These are phyloP conservation scores for Polypterus senegalus DNA, from an alignment of 2,113 vertebrate genomes.

Conservation along the genomic window DNA sequence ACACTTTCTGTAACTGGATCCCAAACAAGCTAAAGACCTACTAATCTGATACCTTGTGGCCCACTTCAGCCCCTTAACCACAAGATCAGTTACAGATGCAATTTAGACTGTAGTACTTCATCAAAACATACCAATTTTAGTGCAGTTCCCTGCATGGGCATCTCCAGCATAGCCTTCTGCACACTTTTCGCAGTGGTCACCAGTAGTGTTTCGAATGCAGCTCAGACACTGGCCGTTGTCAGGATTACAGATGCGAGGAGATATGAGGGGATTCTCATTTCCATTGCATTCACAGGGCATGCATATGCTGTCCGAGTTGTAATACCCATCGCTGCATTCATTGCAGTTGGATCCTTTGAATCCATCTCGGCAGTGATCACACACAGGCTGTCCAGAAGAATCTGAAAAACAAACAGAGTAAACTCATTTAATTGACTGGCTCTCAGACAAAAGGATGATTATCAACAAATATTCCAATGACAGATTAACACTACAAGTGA, in stretches of 20 bases:
- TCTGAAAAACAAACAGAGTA: slow-evolving; percentile 37
- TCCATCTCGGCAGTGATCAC: slow-evolving; percentile 57
- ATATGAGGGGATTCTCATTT: slow-evolving; percentile 56
- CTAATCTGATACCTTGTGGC: too few species aligned
- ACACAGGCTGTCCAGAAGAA: slow-evolving; percentile 36
- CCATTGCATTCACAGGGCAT: slow-evolving; percentile 64
- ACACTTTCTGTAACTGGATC: too few species aligned
- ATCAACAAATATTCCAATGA: too few species aligned
- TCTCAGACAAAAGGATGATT: too few species aligned
- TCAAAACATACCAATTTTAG: slow-evolving; percentile 51
- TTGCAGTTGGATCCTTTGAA: slow-evolving; percentile 64
- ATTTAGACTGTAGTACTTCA: too few species aligned
- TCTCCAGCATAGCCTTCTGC: slow-evolving; percentile 55
- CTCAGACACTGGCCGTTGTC: slow-evolving; percentile 66
- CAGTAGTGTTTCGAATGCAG: slow-evolving; percentile 67
- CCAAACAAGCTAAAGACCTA: background rate
- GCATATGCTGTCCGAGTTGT: slow-evolving; percentile 61
- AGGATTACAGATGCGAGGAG: slow-evolving; percentile 51
- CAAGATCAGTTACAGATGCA: too few species aligned
- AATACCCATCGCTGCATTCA: slow-evolving; percentile 61
- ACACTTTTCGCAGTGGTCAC: slow-evolving; percentile 64
- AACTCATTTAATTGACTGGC: too few species aligned
- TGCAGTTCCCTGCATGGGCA: slow-evolving; percentile 57
- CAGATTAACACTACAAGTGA: too few species aligned
- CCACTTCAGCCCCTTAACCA: too few species aligned